Base-by-base conservation (phyloP, 2,113 vertebrate species). In the Hoplias malabaricus region DNA sequence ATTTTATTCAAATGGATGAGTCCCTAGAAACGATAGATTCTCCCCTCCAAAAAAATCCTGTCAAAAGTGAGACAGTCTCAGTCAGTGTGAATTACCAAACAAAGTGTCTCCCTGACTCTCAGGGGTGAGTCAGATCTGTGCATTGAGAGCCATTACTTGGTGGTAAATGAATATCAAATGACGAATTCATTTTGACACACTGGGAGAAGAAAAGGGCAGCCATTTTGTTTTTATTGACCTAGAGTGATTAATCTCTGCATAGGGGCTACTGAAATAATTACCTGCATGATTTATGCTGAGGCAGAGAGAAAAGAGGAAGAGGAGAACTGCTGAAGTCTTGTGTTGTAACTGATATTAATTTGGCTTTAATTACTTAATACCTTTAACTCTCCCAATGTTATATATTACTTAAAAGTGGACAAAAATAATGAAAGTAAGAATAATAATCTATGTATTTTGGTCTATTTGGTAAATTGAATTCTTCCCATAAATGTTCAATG, bases 201-300 rank as follows among this genome's bases (percentile, higher is more conserved):
- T 75, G 27, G 31, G 50, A 78, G 38, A 82, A 73, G 68, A 68
- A 84, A 86, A 85, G 84, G 80, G 78, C 83, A 85, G 68, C 75
- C 80, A 81, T 89, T 88, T 89, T 87, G 70, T 84, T 86, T 90
- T 84, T 88, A 90, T 84, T 86, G 82, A 89, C 81, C 81, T 79
- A 53, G 69, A 80, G 87, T 88, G 78, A 90, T 88, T 87, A 85
- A 86, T 84, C 73, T 83, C 77, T 54, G 80, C 81, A 80, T 42
- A 70, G 69, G 74, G 80, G 71, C 70, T 80, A 77, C 77, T 78
- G 77, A 81, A 81, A 85, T 84, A 85, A 86, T 87, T 85, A 82
- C 81, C 80, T 78, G 70, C 75, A 75, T 82, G 83, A 82, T 80
- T 84, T 81, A 86, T 69, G 48, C 81, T 70, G 81, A 81, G 73